phyloP scores from a whole-genome alignment of 2,888 invertebrate genomes.

The Tubulanus polymorphus region DNA sequence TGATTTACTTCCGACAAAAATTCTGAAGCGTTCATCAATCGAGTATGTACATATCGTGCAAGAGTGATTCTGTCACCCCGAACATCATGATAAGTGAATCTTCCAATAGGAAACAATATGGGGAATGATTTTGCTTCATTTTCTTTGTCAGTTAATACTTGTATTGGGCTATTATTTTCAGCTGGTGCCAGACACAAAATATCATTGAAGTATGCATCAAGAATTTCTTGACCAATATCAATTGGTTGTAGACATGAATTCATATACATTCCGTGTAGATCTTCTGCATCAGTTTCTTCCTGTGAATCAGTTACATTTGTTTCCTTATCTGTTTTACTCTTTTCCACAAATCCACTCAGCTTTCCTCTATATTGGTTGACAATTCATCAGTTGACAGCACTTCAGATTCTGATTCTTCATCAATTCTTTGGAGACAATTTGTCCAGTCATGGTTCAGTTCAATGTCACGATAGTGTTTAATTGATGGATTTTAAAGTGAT shows the following conservation, averaged over 20 bases:
- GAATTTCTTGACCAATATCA: constrained; percentile 12
- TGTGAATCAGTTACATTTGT: not conserved
- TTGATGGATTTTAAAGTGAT: not conserved
- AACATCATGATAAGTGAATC: not conserved
- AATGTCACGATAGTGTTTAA: no score
- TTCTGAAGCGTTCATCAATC: constrained; percentile 14
- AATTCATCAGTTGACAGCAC: no score
- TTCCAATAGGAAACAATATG: not conserved
- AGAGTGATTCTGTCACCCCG: constrained; percentile 5
- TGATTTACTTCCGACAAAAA: constrained; percentile 14
- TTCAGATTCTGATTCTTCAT: no score
- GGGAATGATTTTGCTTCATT: not conserved
- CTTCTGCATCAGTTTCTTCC: not conserved
- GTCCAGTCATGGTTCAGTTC: no score
- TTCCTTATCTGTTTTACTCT: not conserved
- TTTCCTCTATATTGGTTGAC: no score
- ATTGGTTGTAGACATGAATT: constrained; percentile 13
- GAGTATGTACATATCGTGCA: constrained; percentile 12
- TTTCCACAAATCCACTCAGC: no score
- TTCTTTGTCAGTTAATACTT: constrained; percentile 6
- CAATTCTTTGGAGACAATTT: no score
- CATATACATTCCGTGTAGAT: no score
- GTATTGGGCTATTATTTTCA: constrained; percentile 6
- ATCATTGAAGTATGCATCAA: constrained; percentile 4
- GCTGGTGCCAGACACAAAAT: constrained; percentile 4